Base-by-base conservation (phyloP, 2,888 invertebrate genomes). In the Drosophila lutescens region DNA sequence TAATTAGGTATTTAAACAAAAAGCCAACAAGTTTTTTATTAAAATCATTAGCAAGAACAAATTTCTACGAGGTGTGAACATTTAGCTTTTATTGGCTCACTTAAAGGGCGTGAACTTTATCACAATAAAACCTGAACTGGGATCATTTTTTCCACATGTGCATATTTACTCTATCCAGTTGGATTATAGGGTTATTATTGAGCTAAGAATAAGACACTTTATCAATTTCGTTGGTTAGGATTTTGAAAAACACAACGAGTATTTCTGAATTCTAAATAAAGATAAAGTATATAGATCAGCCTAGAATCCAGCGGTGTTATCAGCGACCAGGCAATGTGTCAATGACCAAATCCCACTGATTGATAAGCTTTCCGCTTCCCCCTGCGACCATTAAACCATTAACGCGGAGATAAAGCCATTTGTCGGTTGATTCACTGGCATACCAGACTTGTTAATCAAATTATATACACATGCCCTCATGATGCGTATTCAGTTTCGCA, bases 341-440 rank as follows among this genome's bases (percentile, higher is more conserved):
- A 87, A 78, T 81, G 85, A 81, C 87, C 82, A 82, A 77, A 66
- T 30, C 53, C 62, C 68, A 41, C 60, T 56, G 59, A 76, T 70
- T 82, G 87, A 77, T 80, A 83, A 86, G 73, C 50, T 32, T 38
- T n/a, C 62, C 15, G 26, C 20, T 20, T 34, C 32, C 8, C 38
- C 13, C 43, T 13, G 12, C 20, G 20, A 2, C 57, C 41, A 51
- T 53, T 69, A 36, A 68, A 53, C 17, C 47, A 51, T 43, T 69
- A 47, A 58, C 30, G 50, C 56, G 40, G 46, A 71, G 71, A 73
- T 71, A 71, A 72, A 54, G 66, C 66, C 23, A 17, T 12, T 43
- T 41, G 57, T 56, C 61, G 79, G 54, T 65, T 78, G 80, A 78
- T 69, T 78, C 77, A 78, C 59, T 49, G 59, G 36, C 74, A 73